Evolutionary conservation across 2,888 invertebrate species (phyloP).

Genomic region (Falcaria lacertinaria): DNA sequence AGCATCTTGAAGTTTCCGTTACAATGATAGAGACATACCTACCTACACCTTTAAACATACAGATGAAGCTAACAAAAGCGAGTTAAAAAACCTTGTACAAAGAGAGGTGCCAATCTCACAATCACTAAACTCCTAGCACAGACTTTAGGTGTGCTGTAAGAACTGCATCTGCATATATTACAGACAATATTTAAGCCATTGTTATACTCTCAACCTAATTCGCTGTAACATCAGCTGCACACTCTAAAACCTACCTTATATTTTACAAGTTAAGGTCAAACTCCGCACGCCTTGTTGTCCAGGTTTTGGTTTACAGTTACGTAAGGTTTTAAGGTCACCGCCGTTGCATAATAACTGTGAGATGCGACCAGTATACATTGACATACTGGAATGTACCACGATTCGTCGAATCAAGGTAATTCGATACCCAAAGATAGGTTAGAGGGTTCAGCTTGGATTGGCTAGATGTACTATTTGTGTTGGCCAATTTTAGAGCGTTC

Average conservation of each 20-base stretch:
- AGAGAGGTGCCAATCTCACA: too few relatives aligned
- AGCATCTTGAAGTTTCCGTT: too few relatives aligned
- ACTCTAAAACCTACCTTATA: constrained; percentile 21
- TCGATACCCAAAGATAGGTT: constrained; percentile 15
- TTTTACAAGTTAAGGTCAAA: constrained; percentile 8
- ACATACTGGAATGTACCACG: constrained; percentile 31
- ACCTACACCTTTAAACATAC: too few relatives aligned
- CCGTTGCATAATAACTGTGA: constrained; percentile 58
- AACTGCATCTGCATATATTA: constrained; percentile 2
- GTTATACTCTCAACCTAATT: constrained; percentile 59
- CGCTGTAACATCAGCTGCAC: constrained; percentile 19
- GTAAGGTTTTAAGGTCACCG: constrained; percentile 69
- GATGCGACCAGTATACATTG: constrained; percentile 41
- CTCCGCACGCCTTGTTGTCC: constrained; percentile 12
- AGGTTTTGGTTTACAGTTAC: constrained; percentile 59
- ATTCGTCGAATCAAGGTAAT: constrained; percentile 14
- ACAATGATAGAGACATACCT: too few relatives aligned
- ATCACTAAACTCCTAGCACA: too few relatives aligned
- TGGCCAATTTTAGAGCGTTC: constrained; percentile 60
- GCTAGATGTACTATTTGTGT: constrained; percentile 37
- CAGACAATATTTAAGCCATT: constrained; percentile 23
- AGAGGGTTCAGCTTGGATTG: constrained; percentile 25
- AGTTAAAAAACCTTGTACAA: too few relatives aligned
- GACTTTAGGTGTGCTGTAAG: too few relatives aligned
- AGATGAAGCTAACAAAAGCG: too few relatives aligned